Evolutionary conservation across 2,888 invertebrate species (phyloP).

Genomic region (Xestobium rufovillosum): DNA sequence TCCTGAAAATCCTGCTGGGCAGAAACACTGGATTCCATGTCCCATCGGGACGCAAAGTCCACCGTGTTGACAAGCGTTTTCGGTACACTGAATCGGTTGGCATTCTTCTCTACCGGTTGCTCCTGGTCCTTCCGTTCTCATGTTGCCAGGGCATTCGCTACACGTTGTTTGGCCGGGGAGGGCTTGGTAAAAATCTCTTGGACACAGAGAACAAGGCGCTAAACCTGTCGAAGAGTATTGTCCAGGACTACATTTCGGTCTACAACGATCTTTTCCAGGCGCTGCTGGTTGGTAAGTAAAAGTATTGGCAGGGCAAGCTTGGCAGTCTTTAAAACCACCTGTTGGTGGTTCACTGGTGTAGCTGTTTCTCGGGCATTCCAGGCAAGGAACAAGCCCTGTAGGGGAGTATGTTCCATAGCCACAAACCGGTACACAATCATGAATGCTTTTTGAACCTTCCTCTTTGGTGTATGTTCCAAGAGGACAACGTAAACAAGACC

Average conservation of each 20-base stretch:
- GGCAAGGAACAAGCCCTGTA: slow-evolving; percentile 86
- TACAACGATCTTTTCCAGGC: slow-evolving; percentile 70
- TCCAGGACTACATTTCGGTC: slow-evolving; percentile 83
- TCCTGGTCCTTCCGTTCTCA: slow-evolving; percentile 75
- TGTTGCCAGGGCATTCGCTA: slow-evolving; percentile 83
- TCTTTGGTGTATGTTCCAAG: slow-evolving; percentile 88
- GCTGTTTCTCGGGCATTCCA: slow-evolving; percentile 89
- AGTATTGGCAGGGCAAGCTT: slow-evolving; percentile 82
- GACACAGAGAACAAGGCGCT: slow-evolving; percentile 89
- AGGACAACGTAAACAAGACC: slow-evolving; percentile 84
- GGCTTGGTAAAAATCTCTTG: slow-evolving; percentile 86
- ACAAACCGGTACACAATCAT: slow-evolving; percentile 88
- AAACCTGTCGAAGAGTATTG: slow-evolving; percentile 89
- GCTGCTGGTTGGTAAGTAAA: slow-evolving; percentile 91
- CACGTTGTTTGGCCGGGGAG: slow-evolving; percentile 77
- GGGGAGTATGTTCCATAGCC: slow-evolving; percentile 95
- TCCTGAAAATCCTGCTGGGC: slow-evolving; percentile 91
- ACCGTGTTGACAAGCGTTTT: slow-evolving; percentile 83
- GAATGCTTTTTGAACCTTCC: slow-evolving; percentile 78
- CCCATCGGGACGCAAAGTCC: slow-evolving; percentile 83
- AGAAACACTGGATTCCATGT: slow-evolving; percentile 84
- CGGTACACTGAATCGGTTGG: slow-evolving; percentile 77
- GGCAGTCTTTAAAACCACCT: slow-evolving; percentile 89
- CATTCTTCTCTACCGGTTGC: slow-evolving; percentile 81
- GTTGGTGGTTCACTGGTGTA: slow-evolving; percentile 82